Base-by-base conservation (phyloP, 2,113 vertebrate genomes). In the Mus musculus region DNA sequence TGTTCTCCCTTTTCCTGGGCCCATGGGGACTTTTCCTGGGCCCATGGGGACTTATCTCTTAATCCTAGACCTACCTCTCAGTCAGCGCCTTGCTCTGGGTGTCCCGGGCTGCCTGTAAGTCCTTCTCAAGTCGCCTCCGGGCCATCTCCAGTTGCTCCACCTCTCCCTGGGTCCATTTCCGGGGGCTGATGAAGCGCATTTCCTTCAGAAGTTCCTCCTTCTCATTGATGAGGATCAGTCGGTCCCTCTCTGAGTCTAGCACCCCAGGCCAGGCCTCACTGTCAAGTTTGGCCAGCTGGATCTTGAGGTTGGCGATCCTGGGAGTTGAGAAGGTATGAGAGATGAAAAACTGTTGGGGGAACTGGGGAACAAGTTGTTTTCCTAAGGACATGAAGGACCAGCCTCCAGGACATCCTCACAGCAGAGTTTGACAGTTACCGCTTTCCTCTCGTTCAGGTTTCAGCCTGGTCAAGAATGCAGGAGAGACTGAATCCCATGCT, bases 181-280 rank as follows among this genome's bases (percentile, higher is more conserved):
- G 98, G 9, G 99, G 99, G 59, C 98, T 98, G 88, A 99, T 97
- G 94, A 99, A 99, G 81, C 99, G 98, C 99, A 99, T 99, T 98
- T 99, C 99, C 97, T 99, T 99, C 88, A 99, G 98, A 49, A 99
- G 99, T 98, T 99, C 99, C 98, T 99, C 99, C 96, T 99, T 99
- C 98, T 99, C 99, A 0, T 99, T 99, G 97, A 99, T 99, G 92
- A 99, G 98, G 96, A 99, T 99, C 63, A 99, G 98, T 5, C 99
- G 99, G 95, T 99, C 99, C 36, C 99, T 98, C 98, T 99, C 99
- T 0, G 99, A 99, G 98, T 99, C 99, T 95, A 99, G 98, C 96
- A 99, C 98, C 0, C 99, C 99, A 0, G 99, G 99, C 99, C 99
- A 99, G 26, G 99, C 99, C 98, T 99, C 99, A 0, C 99, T 99